Evolutionary conservation across 2,888 invertebrate species (phyloP).

Genomic region (Scaptomyza flava): DNA sequence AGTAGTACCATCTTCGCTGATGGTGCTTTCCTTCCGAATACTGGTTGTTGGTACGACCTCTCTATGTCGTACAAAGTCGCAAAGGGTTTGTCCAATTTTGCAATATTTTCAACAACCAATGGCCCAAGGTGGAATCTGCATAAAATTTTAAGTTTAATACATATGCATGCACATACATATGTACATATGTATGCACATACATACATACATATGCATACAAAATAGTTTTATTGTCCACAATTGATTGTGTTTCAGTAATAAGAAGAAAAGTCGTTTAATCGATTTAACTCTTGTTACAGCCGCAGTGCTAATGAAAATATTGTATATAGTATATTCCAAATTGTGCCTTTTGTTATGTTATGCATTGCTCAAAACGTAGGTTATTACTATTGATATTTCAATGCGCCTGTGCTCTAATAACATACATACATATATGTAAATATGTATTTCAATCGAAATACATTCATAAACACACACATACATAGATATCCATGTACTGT

Average conservation of each 20-base stretch:
- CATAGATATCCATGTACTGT: constrained; percentile 23
- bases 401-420: constrained; percentile 60
- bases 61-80: constrained; percentile 81
- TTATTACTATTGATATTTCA: constrained; percentile 61
- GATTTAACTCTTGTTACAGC: constrained; percentile 37
- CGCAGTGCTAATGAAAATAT: constrained; percentile 18
- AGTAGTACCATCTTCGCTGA: constrained; percentile 81
- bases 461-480: constrained; percentile 21
- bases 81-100: constrained; percentile 83
- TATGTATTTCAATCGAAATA: constrained; percentile 15
- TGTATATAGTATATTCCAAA: constrained; percentile 7
- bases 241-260: constrained; percentile 33
- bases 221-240: constrained; percentile 27
- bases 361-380: constrained; percentile 32
- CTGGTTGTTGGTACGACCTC: constrained; percentile 79
- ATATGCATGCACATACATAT: not conserved
- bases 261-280: constrained; percentile 35
- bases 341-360: constrained; percentile 35
- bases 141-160: constrained; percentile 4
- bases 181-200: too few species aligned
- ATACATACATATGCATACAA: constrained; percentile 5
- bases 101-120: constrained; percentile 62
- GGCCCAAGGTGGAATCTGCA: constrained; percentile 60
- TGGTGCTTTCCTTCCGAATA: constrained; percentile 76
- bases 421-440: constrained; percentile 43